Base-by-base conservation (phyloP, 1,140 invertebrate species). In the Pogonognathellus flavescens region DNA sequence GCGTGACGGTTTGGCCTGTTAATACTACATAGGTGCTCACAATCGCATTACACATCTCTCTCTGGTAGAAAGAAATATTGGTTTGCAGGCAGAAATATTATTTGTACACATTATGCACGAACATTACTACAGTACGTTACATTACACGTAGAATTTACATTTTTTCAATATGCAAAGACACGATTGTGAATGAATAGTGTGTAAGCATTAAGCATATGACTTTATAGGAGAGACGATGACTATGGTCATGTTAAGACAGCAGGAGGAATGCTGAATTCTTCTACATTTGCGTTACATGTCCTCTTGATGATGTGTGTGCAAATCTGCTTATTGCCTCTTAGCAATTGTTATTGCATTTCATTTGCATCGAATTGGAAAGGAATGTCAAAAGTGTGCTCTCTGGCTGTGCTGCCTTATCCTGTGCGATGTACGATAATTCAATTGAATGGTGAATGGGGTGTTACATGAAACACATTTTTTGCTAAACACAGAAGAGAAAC, bases 241-340 rank as follows among this genome's bases (percentile, higher is more conserved):
- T 66, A 14, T 66, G 25, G 62, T 13, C 25, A 66, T 66, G 62
- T 66, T 25, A 66, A 25, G 62, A 14, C 62, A 66, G 62, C 62
- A 66, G 62, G 62, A 14, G 62, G 62, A 66, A 66, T 66, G 11
- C 62, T 66, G 31, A 41, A 41, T 41, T 25, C 62, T 66, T 25
- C 62, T 66, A 31, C 10, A 25, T 66, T 66, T 66, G 25, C 62
- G 9, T 66, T 25, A 14, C 31, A 41, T 41, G 31, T 41, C 31
- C 31, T 41, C 31, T 3, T 41, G 2, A 41, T 41, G 6, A 41
- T 41, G 31, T 41, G 31, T 66, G 22, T 31, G 62, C 62, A 66
- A 66, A 66, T 66, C 62, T 66, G 22, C 62, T 66, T 66, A 66
- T 66, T 66, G 62, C 62, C 62, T 66, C 62, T 66, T 66, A 66